Percentiles rank a stretch among this genome's conserved stretches.
phyloP scores from a whole-genome alignment of 1,140 invertebrate genomes.

The Littorina saxatilis region DNA sequence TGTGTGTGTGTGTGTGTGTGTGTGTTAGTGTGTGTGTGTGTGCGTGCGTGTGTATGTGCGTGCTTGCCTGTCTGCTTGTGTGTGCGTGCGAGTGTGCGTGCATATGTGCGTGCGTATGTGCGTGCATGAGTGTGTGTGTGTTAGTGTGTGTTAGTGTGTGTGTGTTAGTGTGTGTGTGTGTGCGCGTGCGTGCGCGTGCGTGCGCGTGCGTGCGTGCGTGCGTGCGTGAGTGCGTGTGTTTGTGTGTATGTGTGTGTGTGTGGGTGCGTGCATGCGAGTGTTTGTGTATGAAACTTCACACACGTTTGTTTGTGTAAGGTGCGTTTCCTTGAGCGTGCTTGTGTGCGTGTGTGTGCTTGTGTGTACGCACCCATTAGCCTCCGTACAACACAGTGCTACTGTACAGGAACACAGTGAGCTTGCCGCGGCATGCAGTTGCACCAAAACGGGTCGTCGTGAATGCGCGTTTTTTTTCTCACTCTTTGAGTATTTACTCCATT shows the following conservation, averaged over 20 bases:
- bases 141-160: no score
- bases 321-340: neutral
- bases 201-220: constrained; percentile 10
- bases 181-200: neutral
- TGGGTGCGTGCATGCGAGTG: neutral
- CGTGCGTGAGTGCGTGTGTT: neutral
- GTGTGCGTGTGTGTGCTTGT: neutral
- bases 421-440: no score
- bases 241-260: neutral
- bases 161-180: neutral
- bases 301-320: neutral
- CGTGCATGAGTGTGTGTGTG: no score
- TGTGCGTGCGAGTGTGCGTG: constrained; percentile 4
- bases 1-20: constrained; percentile 6
- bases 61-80: no score
- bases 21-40: constrained; percentile 27
- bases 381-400: no score
- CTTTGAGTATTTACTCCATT: no score
- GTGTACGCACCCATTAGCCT: no score
- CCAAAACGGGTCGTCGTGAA: no score
- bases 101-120: neutral
- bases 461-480: no score
- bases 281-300: no score
- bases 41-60: constrained; percentile 29
- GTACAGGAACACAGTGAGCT: no score